Base-by-base conservation (phyloP, 1,140 invertebrate species). In the Drosophila willistoni region DNA sequence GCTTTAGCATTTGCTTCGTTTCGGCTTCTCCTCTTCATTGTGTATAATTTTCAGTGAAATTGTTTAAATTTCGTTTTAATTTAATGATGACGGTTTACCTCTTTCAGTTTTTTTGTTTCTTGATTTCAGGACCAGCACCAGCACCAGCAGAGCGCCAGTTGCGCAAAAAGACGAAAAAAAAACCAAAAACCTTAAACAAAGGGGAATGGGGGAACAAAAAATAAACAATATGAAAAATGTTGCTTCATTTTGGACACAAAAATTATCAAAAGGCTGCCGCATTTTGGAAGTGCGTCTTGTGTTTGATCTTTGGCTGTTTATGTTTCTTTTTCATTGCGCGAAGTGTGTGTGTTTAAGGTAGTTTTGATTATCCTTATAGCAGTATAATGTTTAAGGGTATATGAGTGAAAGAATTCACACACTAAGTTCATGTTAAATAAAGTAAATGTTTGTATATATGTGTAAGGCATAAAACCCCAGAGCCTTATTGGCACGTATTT, bases 41-140 rank as follows among this genome's bases (percentile, higher is more conserved):
- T 87, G 83, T 87, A 87, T 87, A 89, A 87, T 87, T 86, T 86
- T 87, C 83, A 89, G 83, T 89, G 83, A 87, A 90, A 90, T 90
- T 90, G 87, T 90, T 90, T 90, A 90, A 90, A 90, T 90, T 90
- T 90, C 77, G 82, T 87, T 90, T 90, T 90, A 90, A 90, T 90
- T 90, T 90, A 90, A 90, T 90, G 87, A 90, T 86, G 82, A 70
- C 80, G 77, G 44, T 51, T 51, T 51, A 22, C 44, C 44, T 51
- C 44, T 51, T 51, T 51, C 17, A 51, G 44, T 51, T 51, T 51
- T 51, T 51, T 51, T 47, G 44, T 47, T 47, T 47, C 44, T 51
- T 51, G 44, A 17, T 47, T 51, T 44, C 62, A 25, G 64, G 29
- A 39, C 56, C 47, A 47, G 22, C 6, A 68, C 42, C 41, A 63